Evolutionary conservation across 2,797 vertebrate species (phyloP).

Genomic region (Lemur catta): DNA sequence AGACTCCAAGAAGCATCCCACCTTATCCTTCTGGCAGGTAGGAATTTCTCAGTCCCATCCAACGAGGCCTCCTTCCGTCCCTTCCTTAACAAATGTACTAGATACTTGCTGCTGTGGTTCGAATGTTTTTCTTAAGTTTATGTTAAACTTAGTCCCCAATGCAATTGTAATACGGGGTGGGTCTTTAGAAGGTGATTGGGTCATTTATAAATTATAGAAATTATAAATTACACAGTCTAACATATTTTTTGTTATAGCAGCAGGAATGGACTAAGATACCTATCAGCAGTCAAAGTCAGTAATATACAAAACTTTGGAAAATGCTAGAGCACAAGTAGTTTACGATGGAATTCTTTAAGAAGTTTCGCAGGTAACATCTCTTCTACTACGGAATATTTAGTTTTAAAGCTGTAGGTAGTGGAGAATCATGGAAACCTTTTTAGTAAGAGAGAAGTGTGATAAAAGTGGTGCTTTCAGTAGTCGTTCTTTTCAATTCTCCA

Average conservation of each 20-base stretch:
- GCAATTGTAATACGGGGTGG: not conserved
- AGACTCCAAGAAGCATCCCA: not conserved
- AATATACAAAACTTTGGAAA: not conserved
- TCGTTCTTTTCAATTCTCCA: constrained; percentile 33
- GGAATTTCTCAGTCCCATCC: not conserved
- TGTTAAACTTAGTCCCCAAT: not conserved
- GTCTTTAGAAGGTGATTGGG: not conserved
- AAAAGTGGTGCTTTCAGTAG: constrained; percentile 7
- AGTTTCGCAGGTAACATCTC: not conserved
- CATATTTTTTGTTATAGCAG: not conserved
- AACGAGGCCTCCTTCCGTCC: not conserved
- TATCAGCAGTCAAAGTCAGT: not conserved
- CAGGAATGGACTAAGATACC: not conserved
- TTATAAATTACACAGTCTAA: not conserved
- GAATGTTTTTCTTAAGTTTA: not conserved
- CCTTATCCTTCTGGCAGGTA: not conserved
- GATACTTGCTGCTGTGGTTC: not conserved
- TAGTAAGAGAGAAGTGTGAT: constrained; percentile 2
- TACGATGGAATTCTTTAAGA: not conserved
- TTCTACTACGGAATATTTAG: constrained; percentile 28
- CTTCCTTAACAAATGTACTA: not conserved
- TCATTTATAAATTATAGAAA: not conserved
- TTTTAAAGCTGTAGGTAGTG: constrained; percentile 31
- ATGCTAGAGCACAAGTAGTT: not conserved
- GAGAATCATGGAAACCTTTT: constrained; percentile 11